Evolutionary conservation across 2,888 invertebrate genomes (phyloP), one percentile per base, ranked within the genome.

Genomic region (Strigamia crassipes): DNA sequence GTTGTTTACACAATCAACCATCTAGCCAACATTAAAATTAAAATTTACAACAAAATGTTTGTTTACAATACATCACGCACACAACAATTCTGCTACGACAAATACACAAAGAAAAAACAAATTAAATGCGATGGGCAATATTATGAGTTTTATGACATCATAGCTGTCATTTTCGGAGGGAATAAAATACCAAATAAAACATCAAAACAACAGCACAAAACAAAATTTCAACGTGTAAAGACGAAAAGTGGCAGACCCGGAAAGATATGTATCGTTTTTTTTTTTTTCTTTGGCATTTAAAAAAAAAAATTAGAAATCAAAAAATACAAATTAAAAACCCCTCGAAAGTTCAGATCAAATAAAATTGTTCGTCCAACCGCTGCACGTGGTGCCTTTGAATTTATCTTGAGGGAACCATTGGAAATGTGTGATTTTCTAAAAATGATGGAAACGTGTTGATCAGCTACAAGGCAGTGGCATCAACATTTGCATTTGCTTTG

Each of bases 381-480:
- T 66, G 66, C 66, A 66, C 66, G 23, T 66, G 21, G 23, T 66
- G 31, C 27, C 66, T 31, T 66, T 66, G 66, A 66, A 27, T 66
- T 66, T 27, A 66, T 13, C 23, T 66, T 66, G 66, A 66, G 66
- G 66, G 66, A 23, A 13, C 23, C 15, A 5, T 27, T 21, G 51
- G 8, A 27, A 66, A 27, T 66, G 66, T 51, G 51, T 51, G 66
- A 66, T 27, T 12, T 31, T 66, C 13, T 23, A 15, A 18, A 31
- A 6, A 15, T 66, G 27, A 34, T 34, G 34, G 34, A 6, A 66
- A 66, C 21, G 27, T 23, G 66, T 23, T 66, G 66, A 66, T 78
- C 78, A 12, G 9, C 61, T 81, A 81, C 56, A 81, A n/a, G 23
- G 81, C 81, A 41, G 81, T 81, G 42, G 81, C 77, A 77, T 73